Conservation (phyloP, 2,797 vertebrate species). For the Betta splendens region DNA sequence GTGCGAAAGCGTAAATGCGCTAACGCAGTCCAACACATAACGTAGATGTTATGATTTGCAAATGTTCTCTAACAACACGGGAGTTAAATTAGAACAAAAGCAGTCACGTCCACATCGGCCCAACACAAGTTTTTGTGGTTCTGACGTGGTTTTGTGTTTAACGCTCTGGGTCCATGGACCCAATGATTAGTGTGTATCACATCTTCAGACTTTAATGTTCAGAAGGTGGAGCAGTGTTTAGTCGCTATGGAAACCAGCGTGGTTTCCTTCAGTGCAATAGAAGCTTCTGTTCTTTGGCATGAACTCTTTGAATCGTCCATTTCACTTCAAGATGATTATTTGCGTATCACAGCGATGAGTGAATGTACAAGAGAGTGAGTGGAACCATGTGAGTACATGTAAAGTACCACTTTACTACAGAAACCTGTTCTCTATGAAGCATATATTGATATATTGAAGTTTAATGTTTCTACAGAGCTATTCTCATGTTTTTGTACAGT, state of each 20-base stretch:
- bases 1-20: not conserved
- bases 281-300: not conserved
- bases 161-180: too few species aligned
- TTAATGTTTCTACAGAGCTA: constrained; percentile 91
- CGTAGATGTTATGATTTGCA: not conserved
- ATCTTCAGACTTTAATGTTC: not conserved
- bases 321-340: too few species aligned
- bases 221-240: not conserved
- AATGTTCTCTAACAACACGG: too few species aligned
- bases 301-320: constrained; percentile 13
- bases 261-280: constrained; percentile 11
- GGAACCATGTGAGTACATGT: constrained; percentile 66
- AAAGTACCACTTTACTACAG: constrained; percentile 88
- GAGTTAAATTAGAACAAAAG: not conserved
- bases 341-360: constrained; percentile 52
- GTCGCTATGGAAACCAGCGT: not conserved
- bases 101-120: too few species aligned
- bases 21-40: not conserved
- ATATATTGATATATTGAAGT: constrained; percentile 83
- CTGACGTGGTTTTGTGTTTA: too few species aligned
- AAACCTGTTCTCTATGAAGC: constrained; percentile 67
- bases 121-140: too few species aligned
- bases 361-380: too few species aligned
- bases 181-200: too few species aligned
- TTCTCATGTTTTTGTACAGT: constrained; percentile 87